Percentiles rank a stretch among this genome's conserved stretches.
Conservation (phyloP, 2,113 vertebrate species). For the Empidonax traillii region DNA sequence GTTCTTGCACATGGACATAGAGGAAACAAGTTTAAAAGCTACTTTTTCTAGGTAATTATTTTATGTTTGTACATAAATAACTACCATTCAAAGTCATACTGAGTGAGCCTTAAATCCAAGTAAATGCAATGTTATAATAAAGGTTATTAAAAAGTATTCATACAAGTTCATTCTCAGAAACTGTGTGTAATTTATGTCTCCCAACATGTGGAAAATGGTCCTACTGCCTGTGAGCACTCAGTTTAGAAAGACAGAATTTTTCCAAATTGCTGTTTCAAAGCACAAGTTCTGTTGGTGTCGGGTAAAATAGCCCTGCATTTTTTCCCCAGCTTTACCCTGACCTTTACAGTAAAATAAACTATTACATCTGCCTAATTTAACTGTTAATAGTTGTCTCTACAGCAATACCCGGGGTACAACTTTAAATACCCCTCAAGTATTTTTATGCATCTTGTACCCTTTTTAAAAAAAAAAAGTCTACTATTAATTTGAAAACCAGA, state of each 20-base stretch:
- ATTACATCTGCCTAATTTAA: background rate
- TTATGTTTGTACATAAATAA: background rate
- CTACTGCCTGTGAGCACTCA: background rate
- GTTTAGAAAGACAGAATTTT: background rate
- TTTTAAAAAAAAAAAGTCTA: background rate
- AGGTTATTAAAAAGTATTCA: background rate
- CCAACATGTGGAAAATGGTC: fast-evolving
- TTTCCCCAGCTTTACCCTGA: background rate
- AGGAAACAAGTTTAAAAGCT: background rate
- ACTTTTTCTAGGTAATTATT: background rate
- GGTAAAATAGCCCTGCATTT: background rate
- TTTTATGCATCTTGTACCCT: background rate
- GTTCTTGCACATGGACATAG: background rate
- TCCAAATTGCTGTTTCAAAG: background rate
- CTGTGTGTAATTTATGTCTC: background rate
- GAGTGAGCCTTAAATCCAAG: background rate
- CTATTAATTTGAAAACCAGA: background rate
- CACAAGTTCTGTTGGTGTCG: background rate
- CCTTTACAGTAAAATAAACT: background rate
- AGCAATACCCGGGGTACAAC: background rate
- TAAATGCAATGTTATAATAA: background rate
- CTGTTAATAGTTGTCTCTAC: background rate
- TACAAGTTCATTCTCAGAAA: background rate
- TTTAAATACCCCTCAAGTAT: background rate
- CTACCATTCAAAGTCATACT: background rate